These are phyloP conservation scores for Volucella inanis DNA, from an alignment of 2,888 invertebrate species.

Conservation along the genomic window DNA sequence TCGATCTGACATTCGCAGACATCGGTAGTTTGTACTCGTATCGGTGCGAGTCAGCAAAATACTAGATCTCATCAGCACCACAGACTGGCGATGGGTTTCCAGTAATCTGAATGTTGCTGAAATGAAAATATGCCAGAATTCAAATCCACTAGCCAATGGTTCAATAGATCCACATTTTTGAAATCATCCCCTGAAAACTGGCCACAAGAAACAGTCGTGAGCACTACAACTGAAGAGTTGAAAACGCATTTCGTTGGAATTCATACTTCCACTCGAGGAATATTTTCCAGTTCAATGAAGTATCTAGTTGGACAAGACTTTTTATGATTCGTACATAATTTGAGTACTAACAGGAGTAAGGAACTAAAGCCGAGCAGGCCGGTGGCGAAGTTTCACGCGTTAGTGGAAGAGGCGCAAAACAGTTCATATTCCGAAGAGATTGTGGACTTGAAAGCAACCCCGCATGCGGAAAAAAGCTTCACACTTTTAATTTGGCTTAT, in stretches of 20 bases:
- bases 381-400: no score
- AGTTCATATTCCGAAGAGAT: no score
- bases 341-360: no score
- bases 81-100: conserved; percentile 22
- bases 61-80: conserved; percentile 36
- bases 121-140: neutral
- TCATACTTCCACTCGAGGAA: neutral
- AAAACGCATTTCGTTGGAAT: neutral
- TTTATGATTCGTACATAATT: conserved; percentile 1
- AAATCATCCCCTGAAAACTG: neutral
- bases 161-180: conserved; percentile 2
- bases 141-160: conserved; percentile 2
- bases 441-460: no score
- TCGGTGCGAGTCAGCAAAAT: conserved; percentile 36
- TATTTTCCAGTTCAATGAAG: neutral
- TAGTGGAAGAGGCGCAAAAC: no score
- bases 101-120: conserved; percentile 33
- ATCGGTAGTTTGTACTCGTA: conserved; percentile 66
- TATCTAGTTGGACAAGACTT: neutral
- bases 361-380: no score
- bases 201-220: neutral
- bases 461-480: no score
- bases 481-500: no score
- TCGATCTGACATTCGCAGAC: conserved; percentile 61
- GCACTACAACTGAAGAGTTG: neutral